Evolutionary conservation across 2,113 vertebrate genomes (phyloP).

Genomic region (Corynorhinus townsendii): DNA sequence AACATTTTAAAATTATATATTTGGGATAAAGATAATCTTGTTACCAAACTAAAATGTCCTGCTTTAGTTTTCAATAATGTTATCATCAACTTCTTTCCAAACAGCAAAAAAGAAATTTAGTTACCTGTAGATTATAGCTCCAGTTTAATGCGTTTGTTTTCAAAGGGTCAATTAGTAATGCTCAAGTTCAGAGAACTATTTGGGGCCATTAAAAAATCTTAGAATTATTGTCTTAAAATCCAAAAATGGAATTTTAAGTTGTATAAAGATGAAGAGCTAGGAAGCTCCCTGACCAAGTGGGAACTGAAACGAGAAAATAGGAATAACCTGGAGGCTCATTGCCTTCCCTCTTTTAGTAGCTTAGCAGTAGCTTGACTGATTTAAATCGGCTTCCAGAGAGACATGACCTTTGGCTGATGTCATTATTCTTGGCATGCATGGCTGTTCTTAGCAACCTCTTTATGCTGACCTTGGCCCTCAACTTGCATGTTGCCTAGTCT

Average conservation of each 20-base stretch:
- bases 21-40: not conserved
- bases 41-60: not conserved
- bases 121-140: not conserved
- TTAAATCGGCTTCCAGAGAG: not conserved
- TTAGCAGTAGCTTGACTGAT: not conserved
- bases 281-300: not conserved
- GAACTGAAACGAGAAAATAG: not conserved
- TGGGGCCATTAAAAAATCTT: not conserved
- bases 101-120: not conserved
- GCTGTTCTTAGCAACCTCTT: not conserved
- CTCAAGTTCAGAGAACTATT: not conserved
- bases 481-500: not conserved
- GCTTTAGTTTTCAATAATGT: constrained; percentile 9
- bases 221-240: not conserved
- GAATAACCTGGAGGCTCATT: not conserved
- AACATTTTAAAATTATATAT: constrained; percentile 3
- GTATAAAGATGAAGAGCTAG: not conserved
- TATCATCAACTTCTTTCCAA: not conserved
- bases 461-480: not conserved
- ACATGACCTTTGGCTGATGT: not conserved
- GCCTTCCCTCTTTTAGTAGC: not conserved
- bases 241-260: constrained; percentile 6
- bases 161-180: not conserved
- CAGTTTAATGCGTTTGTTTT: constrained; percentile 13
- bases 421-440: not conserved